Evolutionary conservation across 2,113 vertebrate species (phyloP), one percentile per base, ranked within the genome.

Genomic region (Rousettus leschenaultii): DNA sequence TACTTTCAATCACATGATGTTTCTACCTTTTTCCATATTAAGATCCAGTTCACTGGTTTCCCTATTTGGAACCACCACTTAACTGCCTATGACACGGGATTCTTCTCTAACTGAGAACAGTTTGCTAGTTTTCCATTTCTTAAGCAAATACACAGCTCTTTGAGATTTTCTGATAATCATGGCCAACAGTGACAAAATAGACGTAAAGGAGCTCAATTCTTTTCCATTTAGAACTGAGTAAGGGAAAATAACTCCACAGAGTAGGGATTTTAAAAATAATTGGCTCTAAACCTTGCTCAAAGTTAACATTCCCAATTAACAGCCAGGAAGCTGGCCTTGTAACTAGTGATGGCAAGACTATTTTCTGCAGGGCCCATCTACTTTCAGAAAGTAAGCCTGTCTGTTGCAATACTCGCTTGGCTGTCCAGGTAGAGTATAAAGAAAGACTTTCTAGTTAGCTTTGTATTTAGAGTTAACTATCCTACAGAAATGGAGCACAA

Each of bases 121-220:
- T 83, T 77, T 89, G 43, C 63, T 71, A 77, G 13, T 38, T 33
- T 91, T 70, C 68, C 53, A 83, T 78, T 88, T 10, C 75, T 73
- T 94, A 94, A 84, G 63, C 63, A 91, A 86, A 93, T 57, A 91
- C 22, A 87, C 16, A 55, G 70, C 13, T 94, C 40, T 77, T 15
- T 83, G 43, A 83, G 6, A 48, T 75, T 79, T 94, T 65, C 55
- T 84, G 45, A 90, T 75, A 90, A 59, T 53, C 89, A 82, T 13
- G 40, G 79, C 51, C 74, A 90, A 70, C 16, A 53, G 79, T 51
- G 33, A 87, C 24, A 57, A 89, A 88, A 78, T n/a, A 79, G 51
- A 93, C 80, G 70, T 30, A 85, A 89, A 71, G 51, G 24, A 35
- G 11, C 24, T 59, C 79, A 79, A 53, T 66, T 94, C 12, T 65